Conservation (phyloP, 2,797 vertebrate genomes). For the Apodemus agrarius region DNA sequence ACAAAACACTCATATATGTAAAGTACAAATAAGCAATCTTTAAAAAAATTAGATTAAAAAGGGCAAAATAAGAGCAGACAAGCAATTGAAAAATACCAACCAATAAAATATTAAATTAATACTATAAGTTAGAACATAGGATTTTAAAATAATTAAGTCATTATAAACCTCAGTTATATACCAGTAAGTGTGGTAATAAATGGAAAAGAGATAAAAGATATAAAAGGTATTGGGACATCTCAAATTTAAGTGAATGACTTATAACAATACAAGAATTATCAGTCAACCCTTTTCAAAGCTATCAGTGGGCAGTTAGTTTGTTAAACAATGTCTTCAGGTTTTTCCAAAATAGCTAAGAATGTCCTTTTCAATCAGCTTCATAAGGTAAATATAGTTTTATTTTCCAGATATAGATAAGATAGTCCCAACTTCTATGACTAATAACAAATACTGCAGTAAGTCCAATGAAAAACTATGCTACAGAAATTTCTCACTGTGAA, state of each 20-base stretch:
- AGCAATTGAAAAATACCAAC: background rate
- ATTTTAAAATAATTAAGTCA: background rate
- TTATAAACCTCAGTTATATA: constrained; percentile 49
- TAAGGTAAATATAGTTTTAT: constrained; percentile 54
- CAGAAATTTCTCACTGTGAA: constrained; percentile 41
- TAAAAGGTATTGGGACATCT: background rate
- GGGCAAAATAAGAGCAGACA: constrained; percentile 31
- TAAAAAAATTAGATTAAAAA: background rate
- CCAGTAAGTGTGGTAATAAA: constrained; percentile 34
- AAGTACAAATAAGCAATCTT: background rate
- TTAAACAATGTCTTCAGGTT: constrained; percentile 37
- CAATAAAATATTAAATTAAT: constrained; percentile 41
- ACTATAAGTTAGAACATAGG: background rate
- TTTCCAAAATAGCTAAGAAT: constrained; percentile 52
- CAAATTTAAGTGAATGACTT: constrained; percentile 37
- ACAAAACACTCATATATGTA: background rate
- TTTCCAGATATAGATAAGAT: constrained; percentile 54
- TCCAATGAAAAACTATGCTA: constrained; percentile 51
- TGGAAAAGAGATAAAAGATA: constrained; percentile 36
- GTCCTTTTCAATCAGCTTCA: constrained; percentile 50
- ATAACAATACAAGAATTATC: constrained; percentile 24
- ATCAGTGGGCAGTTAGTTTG: background rate
- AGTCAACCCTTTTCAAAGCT: constrained; percentile 44
- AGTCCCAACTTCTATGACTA: constrained; percentile 16
- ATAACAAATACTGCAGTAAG: constrained; percentile 54